Evolutionary conservation across 1,140 invertebrate species (phyloP).

Genomic region (Drosophila nigromelanica): DNA sequence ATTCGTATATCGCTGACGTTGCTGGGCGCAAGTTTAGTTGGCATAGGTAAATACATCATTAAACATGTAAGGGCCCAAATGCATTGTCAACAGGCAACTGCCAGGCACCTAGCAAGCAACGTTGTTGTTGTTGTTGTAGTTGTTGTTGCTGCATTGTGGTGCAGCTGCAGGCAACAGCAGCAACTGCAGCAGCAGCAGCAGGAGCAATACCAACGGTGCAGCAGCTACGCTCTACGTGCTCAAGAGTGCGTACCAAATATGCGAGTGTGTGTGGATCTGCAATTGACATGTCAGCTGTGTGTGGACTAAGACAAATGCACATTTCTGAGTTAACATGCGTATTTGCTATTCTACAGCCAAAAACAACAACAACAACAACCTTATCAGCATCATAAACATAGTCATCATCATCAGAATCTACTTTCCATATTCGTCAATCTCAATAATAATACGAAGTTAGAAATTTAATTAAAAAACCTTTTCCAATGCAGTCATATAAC

Average conservation of each 20-base stretch:
- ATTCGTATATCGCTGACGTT: neutral
- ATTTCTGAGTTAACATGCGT: constrained; percentile 70
- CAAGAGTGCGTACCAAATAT: constrained; percentile 35
- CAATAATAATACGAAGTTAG: neutral
- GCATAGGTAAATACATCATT: constrained; percentile 79
- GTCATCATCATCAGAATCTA: neutral
- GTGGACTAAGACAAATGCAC: constrained; percentile 66
- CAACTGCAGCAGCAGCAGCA: constrained; percentile 2
- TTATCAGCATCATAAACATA: neutral
- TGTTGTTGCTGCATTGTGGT: neutral
- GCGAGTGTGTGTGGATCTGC: constrained; percentile 35
- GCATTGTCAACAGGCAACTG: constrained; percentile 70
- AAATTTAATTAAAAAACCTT: neutral
- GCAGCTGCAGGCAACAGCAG: constrained; percentile 11
- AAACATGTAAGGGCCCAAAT: constrained; percentile 77
- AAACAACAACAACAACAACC: neutral
- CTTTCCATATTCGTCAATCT: neutral
- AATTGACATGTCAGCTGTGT: constrained; percentile 60
- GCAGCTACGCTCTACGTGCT: constrained; percentile 35
- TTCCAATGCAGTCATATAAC: too few species aligned
- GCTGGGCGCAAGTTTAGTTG: constrained; percentile 63
- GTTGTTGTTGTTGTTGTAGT: constrained; percentile 14
- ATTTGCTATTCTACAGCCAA: constrained; percentile 38
- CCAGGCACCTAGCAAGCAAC: constrained; percentile 15
- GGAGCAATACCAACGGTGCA: neutral